A percentile compares a stretch with the other conserved stretches of the same genome.
Evolutionary conservation across 2,113 vertebrate species (phyloP).

Genomic region (Cnemophilus loriae): DNA sequence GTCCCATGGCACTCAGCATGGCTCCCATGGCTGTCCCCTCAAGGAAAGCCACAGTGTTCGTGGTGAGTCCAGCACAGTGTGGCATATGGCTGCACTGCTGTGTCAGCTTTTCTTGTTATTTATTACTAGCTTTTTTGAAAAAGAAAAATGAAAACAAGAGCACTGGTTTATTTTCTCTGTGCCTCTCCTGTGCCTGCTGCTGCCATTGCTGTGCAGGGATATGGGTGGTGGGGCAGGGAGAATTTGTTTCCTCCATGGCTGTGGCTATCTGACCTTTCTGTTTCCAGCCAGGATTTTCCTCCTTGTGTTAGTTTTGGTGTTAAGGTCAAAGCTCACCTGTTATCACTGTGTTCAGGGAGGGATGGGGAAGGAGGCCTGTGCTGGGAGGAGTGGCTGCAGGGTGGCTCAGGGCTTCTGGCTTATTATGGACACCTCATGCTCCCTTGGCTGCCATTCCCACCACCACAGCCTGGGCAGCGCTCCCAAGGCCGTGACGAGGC

Average conservation of each 20-base stretch:
- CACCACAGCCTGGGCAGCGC: rapidly evolving
- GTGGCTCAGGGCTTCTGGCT: not conserved
- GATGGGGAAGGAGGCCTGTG: not conserved
- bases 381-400: not conserved
- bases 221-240: not conserved
- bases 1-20: not conserved
- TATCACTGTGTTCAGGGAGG: rapidly evolving
- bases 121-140: not conserved
- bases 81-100: not conserved
- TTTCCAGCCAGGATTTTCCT: not conserved
- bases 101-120: not conserved
- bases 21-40: not conserved
- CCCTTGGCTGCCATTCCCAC: not conserved
- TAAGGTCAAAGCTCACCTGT: not conserved
- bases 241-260: not conserved
- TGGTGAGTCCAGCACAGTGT: not conserved
- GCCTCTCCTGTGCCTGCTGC: not conserved
- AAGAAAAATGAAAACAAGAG: not conserved
- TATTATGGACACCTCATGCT: rapidly evolving
- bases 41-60: rapidly evolving
- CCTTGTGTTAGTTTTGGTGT: not conserved
- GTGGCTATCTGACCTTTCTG: not conserved
- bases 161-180: not conserved
- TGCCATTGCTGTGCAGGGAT: rapidly evolving
- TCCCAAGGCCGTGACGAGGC: rapidly evolving